These are phyloP conservation scores for Argyra leucocephala DNA, from an alignment of 2,888 invertebrate species.

Conservation along the genomic window DNA sequence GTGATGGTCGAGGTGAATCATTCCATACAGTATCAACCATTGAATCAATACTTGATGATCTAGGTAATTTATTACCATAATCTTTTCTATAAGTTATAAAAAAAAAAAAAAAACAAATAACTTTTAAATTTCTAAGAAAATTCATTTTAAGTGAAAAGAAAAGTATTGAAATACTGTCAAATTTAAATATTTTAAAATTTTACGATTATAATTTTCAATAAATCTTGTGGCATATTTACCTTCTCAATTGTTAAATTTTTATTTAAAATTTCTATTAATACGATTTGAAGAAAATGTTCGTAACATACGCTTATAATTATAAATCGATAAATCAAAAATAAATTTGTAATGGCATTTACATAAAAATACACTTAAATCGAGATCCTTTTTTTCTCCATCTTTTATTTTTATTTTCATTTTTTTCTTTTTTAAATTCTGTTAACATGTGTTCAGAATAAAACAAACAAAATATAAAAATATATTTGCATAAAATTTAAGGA, in stretches of 20 bases:
- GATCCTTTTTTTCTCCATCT: too few species aligned
- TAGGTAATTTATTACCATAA: constrained; percentile 44
- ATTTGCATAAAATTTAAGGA: background rate
- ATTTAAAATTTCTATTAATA: too few species aligned
- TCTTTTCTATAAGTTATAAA: constrained; percentile 17
- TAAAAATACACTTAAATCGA: background rate
- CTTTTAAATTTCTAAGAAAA: too few species aligned
- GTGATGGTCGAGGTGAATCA: constrained; percentile 41
- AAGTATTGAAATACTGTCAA: too few species aligned
- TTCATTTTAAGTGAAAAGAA: too few species aligned
- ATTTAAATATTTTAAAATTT: too few species aligned
- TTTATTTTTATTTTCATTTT: background rate
- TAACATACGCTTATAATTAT: background rate
- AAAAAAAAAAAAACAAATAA: too few species aligned
- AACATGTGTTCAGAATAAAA: background rate
- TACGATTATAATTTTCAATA: too few species aligned
- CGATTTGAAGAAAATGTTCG: background rate
- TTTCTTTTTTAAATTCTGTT: background rate
- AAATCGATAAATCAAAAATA: background rate
- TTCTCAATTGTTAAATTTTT: too few species aligned
- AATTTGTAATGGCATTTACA: background rate
- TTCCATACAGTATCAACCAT: constrained; percentile 64
- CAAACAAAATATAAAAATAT: background rate
- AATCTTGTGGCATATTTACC: too few species aligned
- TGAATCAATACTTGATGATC: constrained; percentile 73